These are phyloP conservation scores for Andrena haemorrhoa DNA, from an alignment of 2,888 invertebrate genomes.

Conservation along the genomic window DNA sequence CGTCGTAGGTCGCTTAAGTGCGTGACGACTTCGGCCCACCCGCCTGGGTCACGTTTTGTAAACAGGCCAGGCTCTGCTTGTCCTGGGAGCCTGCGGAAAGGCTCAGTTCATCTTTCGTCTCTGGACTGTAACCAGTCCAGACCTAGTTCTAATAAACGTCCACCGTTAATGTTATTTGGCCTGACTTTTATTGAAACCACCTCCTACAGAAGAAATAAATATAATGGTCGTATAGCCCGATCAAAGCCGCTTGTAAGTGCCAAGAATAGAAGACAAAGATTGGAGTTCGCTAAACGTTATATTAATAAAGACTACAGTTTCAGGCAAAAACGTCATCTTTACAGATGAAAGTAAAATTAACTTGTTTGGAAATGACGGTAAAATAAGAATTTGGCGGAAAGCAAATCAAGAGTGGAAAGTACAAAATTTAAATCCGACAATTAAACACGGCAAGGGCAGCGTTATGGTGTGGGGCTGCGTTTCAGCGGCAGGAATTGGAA, in stretches of 20 bases:
- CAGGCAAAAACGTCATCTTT: background rate
- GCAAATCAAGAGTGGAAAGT: background rate
- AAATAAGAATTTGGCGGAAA: background rate
- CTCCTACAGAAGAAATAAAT: too few relatives aligned
- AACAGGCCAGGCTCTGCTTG: too few relatives aligned
- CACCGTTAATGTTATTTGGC: too few relatives aligned
- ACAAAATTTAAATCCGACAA: background rate
- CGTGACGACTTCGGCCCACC: too few relatives aligned
- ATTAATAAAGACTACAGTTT: background rate
- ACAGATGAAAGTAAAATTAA: slow-evolving; percentile 6
- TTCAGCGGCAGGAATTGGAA: slow-evolving; percentile 32
- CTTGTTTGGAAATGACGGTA: background rate
- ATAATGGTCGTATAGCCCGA: background rate
- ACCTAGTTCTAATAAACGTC: too few relatives aligned
- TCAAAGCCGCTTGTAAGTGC: background rate
- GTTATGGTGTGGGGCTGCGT: background rate
- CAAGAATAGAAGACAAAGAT: slow-evolving; percentile 8
- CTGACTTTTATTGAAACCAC: too few relatives aligned
- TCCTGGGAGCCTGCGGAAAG: too few relatives aligned
- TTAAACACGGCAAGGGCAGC: background rate
- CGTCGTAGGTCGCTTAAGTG: too few relatives aligned
- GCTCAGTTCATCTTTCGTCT: too few relatives aligned
- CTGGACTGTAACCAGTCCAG: too few relatives aligned
- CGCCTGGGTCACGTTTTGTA: too few relatives aligned
- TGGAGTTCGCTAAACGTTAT: background rate